Evolutionary conservation across 2,888 invertebrate species (phyloP).

Genomic region (Ornithoptera alexandrae): DNA sequence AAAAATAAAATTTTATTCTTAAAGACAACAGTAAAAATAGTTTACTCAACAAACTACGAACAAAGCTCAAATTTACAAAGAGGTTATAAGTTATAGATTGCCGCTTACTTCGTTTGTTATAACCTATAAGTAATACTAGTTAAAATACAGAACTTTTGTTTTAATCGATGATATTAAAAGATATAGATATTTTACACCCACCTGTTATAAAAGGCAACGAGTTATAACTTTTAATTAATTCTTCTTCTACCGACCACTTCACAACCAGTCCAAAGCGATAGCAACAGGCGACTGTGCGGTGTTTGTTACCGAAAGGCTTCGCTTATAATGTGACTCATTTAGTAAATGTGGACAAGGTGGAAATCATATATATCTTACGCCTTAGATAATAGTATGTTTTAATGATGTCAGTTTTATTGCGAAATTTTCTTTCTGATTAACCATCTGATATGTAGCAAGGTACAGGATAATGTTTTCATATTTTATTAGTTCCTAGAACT

Average conservation of each 20-base stretch:
- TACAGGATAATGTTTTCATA: background rate
- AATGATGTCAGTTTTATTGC: background rate
- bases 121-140: background rate
- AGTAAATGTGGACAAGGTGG: slow-evolving; percentile 3
- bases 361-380: slow-evolving; percentile 2
- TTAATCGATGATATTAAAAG: background rate
- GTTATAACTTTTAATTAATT: slow-evolving; percentile 3
- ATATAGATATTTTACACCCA: slow-evolving; percentile 3
- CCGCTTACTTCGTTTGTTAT: background rate
- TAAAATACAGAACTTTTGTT: background rate
- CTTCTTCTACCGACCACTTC: slow-evolving; percentile 11
- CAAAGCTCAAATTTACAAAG: background rate
- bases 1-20: too few relatives aligned
- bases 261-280: slow-evolving; percentile 19
- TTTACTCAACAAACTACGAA: background rate
- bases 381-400: background rate
- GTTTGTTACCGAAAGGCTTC: slow-evolving; percentile 15
- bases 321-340: slow-evolving; percentile 8
- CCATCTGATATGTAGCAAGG: background rate
- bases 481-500: background rate
- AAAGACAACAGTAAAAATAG: background rate
- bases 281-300: slow-evolving; percentile 23
- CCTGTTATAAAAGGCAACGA: slow-evolving; percentile 4
- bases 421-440: background rate
- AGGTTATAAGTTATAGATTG: background rate